Conservation (phyloP, 2,888 invertebrate species). For the Drosophila mettleri region DNA sequence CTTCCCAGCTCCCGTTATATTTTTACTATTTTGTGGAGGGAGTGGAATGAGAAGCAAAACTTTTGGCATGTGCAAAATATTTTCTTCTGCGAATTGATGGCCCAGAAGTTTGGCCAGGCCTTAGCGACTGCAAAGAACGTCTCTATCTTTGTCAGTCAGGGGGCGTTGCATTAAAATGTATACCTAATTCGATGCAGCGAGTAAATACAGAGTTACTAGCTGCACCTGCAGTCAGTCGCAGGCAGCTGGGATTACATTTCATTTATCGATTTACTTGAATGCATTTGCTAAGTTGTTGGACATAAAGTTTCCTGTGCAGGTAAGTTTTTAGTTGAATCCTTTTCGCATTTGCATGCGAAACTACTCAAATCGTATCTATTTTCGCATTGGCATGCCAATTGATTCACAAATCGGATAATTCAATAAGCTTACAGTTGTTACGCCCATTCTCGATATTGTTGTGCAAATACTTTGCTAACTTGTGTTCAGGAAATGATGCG, state of each 20-base stretch:
- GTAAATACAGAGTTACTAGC: slow-evolving; percentile 35
- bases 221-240: slow-evolving; percentile 16
- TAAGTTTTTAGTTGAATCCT: slow-evolving; percentile 60
- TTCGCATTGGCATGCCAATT: slow-evolving; percentile 68
- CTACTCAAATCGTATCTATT: slow-evolving; percentile 52
- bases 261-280: slow-evolving; percentile 72
- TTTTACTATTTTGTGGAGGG: background rate
- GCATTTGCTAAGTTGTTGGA: slow-evolving; percentile 51
- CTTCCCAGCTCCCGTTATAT: slow-evolving; percentile 12
- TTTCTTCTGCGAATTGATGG: slow-evolving; percentile 52
- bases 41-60: slow-evolving; percentile 36
- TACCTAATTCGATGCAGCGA: slow-evolving; percentile 43
- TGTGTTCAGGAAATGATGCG: slow-evolving; percentile 49
- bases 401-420: slow-evolving; percentile 70
- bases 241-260: slow-evolving; percentile 65
- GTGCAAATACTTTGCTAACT: slow-evolving; percentile 28
- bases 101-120: slow-evolving; percentile 47
- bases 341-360: slow-evolving; percentile 65
- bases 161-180: slow-evolving; percentile 53
- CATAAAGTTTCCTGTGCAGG: slow-evolving; percentile 54
- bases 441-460: slow-evolving; percentile 9
- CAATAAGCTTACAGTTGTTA: slow-evolving; percentile 60
- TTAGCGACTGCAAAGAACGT: background rate
- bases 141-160: slow-evolving; percentile 6
- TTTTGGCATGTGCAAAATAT: slow-evolving; percentile 59